Base-by-base conservation (phyloP, 2,113 vertebrate genomes). In the Pelodiscus sinensis region DNA sequence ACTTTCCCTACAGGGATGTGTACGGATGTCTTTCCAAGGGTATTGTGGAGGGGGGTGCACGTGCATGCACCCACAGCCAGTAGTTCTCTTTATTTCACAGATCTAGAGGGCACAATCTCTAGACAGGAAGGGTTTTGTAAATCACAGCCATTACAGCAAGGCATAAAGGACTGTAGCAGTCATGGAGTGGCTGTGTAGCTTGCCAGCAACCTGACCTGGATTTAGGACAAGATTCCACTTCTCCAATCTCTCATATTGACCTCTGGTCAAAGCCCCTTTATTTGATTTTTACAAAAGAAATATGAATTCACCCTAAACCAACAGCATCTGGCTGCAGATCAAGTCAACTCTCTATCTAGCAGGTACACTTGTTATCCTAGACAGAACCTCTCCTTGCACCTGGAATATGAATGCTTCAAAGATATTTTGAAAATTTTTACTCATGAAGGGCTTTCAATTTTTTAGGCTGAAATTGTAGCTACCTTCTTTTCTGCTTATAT, bases 131-230 rank as follows among this genome's bases (percentile, higher is more conserved):
- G 8, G n/a, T 35, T 71, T 71, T n/a, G n/a, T 71, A 18, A 18
- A 1, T 0, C 0, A 50, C 73, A 24, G 38, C 22, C 73, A 77
- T 77, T 50, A 44, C 38, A 15, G 50, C 9, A 75, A 38, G 21
- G 19, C 38, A 44, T 27, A 22, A 44, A 35, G 19, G 10, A 10
- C 73, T 14, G 6, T 27, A 50, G 73, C 22, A 50, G 38, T 38
- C 38, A 77, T 1, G 55, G 27, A 31, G 84, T 7, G 81, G 21
- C 52, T 54, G 51, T 31, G 27, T 79, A 9, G 16, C 2, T 27
- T 16, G 27, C 16, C 16, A 10, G 27, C 9, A 27, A 13, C 38
- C 27, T 2, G 0, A 0, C 12, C 1, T 22, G 0, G 2, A 9
- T 78, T 65, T 22, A 77, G 73, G 10, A 54, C 79, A 75, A 85